Conservation (phyloP, 64 coral and sea anemone species). For the Anthopleura sola region DNA sequence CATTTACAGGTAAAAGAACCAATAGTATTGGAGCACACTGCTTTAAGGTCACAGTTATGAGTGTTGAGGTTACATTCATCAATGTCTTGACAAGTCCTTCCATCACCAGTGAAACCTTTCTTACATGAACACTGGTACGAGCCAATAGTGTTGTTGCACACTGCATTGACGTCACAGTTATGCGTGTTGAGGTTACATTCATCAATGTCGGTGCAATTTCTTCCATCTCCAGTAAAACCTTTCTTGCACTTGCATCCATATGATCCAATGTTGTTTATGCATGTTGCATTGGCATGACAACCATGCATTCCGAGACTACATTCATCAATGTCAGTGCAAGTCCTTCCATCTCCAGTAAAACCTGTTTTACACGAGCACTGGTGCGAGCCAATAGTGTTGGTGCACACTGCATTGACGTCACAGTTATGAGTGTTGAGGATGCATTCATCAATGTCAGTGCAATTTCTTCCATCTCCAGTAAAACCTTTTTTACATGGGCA, state of each 20-base stretch:
- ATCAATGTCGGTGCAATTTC: too few species aligned
- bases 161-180: slow-evolving; percentile 12
- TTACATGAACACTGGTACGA: neutral
- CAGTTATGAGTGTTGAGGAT: neutral
- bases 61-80: too few species aligned
- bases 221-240: too few species aligned
- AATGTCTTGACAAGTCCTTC: too few species aligned
- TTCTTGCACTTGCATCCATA: too few species aligned
- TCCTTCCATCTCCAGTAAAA: slow-evolving; percentile 38
- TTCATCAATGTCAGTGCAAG: neutral
- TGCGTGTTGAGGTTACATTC: neutral
- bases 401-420: slow-evolving; percentile 14
- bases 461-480: neutral
- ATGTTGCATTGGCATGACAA: too few species aligned
- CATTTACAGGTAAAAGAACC: slow-evolving; percentile 26
- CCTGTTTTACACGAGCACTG: slow-evolving; percentile 23
- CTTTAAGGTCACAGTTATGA: too few species aligned
- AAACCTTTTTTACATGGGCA: neutral
- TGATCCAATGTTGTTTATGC: too few species aligned
- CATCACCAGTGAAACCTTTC: too few species aligned
- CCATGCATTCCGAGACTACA: too few species aligned
- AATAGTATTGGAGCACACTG: too few species aligned
- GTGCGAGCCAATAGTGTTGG: neutral
- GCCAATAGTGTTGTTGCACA: slow-evolving; percentile 37
- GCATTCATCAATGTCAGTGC: slow-evolving; percentile 38